phyloP scores from a whole-genome alignment of 1,140 invertebrate species.

The Plectus sambesii region DNA sequence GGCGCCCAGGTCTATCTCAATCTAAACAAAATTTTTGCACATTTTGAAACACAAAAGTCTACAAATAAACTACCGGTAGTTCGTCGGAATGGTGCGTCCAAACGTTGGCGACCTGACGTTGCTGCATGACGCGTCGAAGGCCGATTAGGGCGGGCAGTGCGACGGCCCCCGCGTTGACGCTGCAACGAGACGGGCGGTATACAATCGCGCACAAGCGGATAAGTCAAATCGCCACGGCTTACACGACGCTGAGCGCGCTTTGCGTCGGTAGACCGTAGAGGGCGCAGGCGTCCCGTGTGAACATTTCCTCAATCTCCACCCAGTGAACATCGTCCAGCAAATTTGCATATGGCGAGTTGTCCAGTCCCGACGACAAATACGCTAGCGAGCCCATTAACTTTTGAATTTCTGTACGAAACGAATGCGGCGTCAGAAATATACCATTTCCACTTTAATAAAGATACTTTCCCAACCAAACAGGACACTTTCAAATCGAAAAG shows the following conservation, averaged over 20 bases:
- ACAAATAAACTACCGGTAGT: slow-evolving; percentile 3
- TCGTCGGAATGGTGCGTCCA: slow-evolving; percentile 5
- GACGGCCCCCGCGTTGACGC: background rate
- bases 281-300: background rate
- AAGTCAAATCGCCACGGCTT: background rate
- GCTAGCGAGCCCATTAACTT: background rate
- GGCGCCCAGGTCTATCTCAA: slow-evolving; percentile 76
- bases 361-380: background rate
- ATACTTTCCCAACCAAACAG: no score
- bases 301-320: background rate
- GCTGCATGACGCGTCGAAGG: background rate
- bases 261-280: background rate
- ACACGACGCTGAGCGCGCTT: background rate
- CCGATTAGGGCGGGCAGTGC: background rate
- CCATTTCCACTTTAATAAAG: no score
- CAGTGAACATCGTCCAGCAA: background rate
- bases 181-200: background rate
- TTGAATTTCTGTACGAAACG: background rate
- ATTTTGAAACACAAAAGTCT: no score
- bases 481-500: no score
- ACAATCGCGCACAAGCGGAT: background rate
- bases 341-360: background rate
- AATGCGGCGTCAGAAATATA: background rate
- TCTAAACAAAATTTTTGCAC: slow-evolving; percentile 58
- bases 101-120: background rate